These are phyloP conservation scores for Spisula solida DNA, from an alignment of 2,888 invertebrate genomes.

Conservation along the genomic window DNA sequence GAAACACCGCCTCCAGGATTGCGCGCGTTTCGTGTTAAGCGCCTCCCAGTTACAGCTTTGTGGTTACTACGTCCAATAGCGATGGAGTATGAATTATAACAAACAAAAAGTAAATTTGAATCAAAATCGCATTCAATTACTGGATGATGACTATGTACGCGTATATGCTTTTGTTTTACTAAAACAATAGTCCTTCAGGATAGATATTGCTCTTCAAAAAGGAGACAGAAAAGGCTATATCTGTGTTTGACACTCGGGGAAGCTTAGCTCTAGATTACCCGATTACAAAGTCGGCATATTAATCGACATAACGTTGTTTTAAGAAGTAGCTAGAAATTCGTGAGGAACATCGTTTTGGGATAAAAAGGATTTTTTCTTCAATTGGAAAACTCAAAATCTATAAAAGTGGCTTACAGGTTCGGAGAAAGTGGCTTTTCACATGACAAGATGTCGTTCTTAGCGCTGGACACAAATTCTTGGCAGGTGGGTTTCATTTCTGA, in stretches of 20 bases:
- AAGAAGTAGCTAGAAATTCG: conserved; percentile 35
- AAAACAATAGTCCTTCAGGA: conserved; percentile 76
- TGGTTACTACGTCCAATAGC: conserved; percentile 75
- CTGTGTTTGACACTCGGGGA: conserved; percentile 59
- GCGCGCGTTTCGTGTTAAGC: conserved; percentile 64
- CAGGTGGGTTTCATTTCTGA: conserved; percentile 77
- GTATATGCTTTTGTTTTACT: conserved; percentile 79
- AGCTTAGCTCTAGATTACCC: conserved; percentile 20
- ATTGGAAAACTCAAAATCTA: conserved; percentile 32
- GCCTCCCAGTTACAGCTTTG: conserved; percentile 70
- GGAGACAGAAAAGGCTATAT: conserved; percentile 36
- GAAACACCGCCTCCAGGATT: conserved; percentile 65
- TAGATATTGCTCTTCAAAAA: conserved; percentile 48
- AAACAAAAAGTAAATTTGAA: conserved; percentile 83
- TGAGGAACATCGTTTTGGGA: conserved; percentile 27
- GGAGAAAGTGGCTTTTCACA: conserved; percentile 51
- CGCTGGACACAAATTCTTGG: conserved; percentile 82
- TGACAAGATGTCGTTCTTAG: conserved; percentile 81
- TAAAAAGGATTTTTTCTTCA: conserved; percentile 30
- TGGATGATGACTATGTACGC: conserved; percentile 79
- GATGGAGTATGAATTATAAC: conserved; percentile 65
- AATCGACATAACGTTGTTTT: conserved; percentile 29
- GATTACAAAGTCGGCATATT: conserved; percentile 48
- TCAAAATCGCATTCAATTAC: conserved; percentile 84
- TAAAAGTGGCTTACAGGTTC: conserved; percentile 58